Conservation (phyloP, 92 coral and sea anemone species). For the Epizoanthus scotinus region DNA sequence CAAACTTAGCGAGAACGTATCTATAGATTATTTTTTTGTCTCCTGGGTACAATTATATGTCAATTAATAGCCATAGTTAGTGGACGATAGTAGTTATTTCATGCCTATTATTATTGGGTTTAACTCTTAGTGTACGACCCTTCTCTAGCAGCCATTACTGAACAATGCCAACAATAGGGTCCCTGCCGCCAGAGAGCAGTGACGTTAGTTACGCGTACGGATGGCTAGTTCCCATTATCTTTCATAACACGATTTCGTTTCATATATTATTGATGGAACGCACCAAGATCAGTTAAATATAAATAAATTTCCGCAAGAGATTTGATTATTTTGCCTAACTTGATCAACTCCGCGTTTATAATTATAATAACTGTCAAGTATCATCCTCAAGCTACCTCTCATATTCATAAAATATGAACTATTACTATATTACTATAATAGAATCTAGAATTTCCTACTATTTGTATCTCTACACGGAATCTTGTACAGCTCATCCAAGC, state of each 20-base stretch:
- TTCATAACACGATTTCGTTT: background rate
- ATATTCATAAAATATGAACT: too few species aligned
- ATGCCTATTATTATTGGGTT: conserved; percentile 6
- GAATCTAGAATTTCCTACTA: background rate
- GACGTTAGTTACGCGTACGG: conserved; percentile 30
- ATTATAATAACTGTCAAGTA: too few species aligned
- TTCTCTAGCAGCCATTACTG: conserved; percentile 9
- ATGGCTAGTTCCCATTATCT: background rate
- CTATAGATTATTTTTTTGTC: background rate
- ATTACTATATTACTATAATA: too few species aligned
- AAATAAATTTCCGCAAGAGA: conserved; percentile 1
- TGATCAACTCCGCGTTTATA: too few species aligned
- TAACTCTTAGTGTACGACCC: background rate
- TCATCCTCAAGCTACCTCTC: too few species aligned
- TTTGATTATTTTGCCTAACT: background rate
- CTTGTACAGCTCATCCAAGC: background rate
- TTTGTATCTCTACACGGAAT: background rate
- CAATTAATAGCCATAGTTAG: conserved; percentile 6
- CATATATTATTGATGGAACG: conserved; percentile 37
- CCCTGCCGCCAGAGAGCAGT: conserved; percentile 4
- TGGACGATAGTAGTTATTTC: background rate
- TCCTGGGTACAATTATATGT: conserved; percentile 28
- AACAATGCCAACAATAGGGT: conserved; percentile 35
- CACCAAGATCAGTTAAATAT: background rate
- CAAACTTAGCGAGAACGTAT: background rate